phyloP scores from a whole-genome alignment of 2,113 vertebrate species.

The Myanophis thanlyinensis region DNA sequence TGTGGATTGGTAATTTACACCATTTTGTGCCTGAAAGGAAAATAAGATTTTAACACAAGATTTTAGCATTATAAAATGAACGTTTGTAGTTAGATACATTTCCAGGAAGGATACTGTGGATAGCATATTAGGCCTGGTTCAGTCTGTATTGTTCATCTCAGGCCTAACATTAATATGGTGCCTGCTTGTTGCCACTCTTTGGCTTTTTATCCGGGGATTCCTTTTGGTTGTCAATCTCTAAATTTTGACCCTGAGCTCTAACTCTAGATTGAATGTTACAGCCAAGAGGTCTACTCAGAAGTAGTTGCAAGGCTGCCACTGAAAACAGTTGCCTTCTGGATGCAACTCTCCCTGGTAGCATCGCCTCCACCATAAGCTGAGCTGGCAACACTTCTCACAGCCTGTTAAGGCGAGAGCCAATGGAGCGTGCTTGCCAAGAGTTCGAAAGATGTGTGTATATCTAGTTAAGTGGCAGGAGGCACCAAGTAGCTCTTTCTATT shows the following conservation, averaged over 20 bases:
- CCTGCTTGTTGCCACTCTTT: background rate
- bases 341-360: conserved; percentile 36
- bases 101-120: background rate
- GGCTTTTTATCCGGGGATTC: background rate
- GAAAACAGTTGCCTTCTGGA: background rate
- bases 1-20: background rate
- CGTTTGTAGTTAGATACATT: background rate
- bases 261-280: background rate
- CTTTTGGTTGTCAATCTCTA: background rate
- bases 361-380: conserved; percentile 59
- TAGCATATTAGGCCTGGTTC: background rate
- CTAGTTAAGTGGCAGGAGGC: conserved; percentile 61
- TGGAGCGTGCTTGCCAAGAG: conserved; percentile 49
- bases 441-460: conserved; percentile 57
- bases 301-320: background rate
- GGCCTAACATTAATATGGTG: background rate
- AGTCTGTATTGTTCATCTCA: background rate
- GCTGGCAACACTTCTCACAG: conserved; percentile 59
- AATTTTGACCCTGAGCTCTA: background rate
- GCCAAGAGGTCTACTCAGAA: background rate
- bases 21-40: background rate
- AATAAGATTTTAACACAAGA: background rate
- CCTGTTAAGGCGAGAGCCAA: conserved; percentile 58
- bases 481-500: conserved; percentile 67
- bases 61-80: background rate